phyloP scores from a whole-genome alignment of 2,797 vertebrate genomes.

The Melanogrammus aeglefinus region DNA sequence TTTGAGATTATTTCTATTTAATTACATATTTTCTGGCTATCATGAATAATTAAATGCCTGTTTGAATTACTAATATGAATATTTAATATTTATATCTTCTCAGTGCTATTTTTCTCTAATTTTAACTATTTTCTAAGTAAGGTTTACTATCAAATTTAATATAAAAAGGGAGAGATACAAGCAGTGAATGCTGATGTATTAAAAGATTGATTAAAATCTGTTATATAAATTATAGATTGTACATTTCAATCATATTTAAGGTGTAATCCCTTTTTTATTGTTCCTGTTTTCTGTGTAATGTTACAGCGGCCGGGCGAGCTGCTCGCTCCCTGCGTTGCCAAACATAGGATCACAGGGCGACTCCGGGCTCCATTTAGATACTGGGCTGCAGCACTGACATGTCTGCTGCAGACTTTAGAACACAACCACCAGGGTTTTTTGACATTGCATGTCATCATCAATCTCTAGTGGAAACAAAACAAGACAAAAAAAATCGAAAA shows the following conservation, averaged over 20 bases:
- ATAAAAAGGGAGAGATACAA: slow-evolving; percentile 64
- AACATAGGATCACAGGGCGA: slow-evolving; percentile 53
- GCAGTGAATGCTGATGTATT: slow-evolving; percentile 72
- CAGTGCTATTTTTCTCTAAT: slow-evolving; percentile 73
- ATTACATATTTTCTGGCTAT: slow-evolving; percentile 56
- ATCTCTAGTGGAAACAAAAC: not conserved
- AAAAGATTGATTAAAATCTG: slow-evolving; percentile 67
- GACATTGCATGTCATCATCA: not conserved
- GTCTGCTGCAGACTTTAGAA: slow-evolving; percentile 46
- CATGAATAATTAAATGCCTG: slow-evolving; percentile 63
- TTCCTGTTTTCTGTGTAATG: slow-evolving; percentile 64
- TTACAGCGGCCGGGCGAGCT: slow-evolving; percentile 52
- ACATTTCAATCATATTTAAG: slow-evolving; percentile 69
- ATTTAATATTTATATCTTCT: slow-evolving; percentile 70
- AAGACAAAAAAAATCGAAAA: not conserved
- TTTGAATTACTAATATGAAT: slow-evolving; percentile 58
- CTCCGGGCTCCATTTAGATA: slow-evolving; percentile 58
- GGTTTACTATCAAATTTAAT: slow-evolving; percentile 65
- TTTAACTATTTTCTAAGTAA: slow-evolving; percentile 74
- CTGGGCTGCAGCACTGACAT: slow-evolving; percentile 46
- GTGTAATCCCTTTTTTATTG: slow-evolving; percentile 69
- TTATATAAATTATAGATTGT: slow-evolving; percentile 62
- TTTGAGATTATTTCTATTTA: slow-evolving; percentile 65
- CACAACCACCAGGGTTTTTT: slow-evolving; percentile 33
- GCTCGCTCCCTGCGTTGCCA: slow-evolving; percentile 61